These are phyloP conservation scores for Clarias batrachus DNA, from an alignment of 2,113 vertebrate species.

Conservation along the genomic window DNA sequence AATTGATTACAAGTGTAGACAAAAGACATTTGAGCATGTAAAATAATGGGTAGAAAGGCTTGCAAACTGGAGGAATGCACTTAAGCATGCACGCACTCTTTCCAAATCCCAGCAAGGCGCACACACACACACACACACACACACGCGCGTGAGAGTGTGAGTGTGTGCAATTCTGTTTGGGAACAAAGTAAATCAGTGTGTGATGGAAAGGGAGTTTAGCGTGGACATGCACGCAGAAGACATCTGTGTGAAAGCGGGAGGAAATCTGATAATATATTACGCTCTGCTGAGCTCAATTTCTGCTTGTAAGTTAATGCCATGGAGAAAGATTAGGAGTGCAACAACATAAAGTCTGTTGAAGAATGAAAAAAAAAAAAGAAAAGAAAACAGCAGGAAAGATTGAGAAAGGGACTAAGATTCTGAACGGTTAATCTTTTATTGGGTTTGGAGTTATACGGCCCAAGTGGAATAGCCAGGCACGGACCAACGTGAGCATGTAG, in stretches of 20 bases:
- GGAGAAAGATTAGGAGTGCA: conserved; percentile 50
- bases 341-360: conserved; percentile 54
- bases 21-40: background rate
- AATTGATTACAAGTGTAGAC: background rate
- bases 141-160: background rate
- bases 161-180: background rate
- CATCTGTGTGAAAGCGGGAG: background rate
- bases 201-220: background rate
- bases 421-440: conserved; percentile 39
- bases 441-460: conserved; percentile 22
- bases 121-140: background rate
- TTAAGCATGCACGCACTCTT: background rate
- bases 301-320: background rate
- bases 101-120: background rate
- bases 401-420: conserved; percentile 31
- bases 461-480: conserved; percentile 25
- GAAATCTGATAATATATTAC: background rate
- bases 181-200: background rate
- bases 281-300: background rate
- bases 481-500: background rate
- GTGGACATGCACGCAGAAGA: background rate
- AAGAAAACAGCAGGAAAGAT: conserved; percentile 53
- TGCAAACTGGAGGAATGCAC: background rate
- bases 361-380: conserved; percentile 36
- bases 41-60: background rate